A percentile compares a stretch with the other conserved stretches of the same genome.
These are phyloP conservation scores for Calyptommatus sinebrachiatus DNA, from an alignment of 2,113 vertebrate genomes.

Conservation along the genomic window DNA sequence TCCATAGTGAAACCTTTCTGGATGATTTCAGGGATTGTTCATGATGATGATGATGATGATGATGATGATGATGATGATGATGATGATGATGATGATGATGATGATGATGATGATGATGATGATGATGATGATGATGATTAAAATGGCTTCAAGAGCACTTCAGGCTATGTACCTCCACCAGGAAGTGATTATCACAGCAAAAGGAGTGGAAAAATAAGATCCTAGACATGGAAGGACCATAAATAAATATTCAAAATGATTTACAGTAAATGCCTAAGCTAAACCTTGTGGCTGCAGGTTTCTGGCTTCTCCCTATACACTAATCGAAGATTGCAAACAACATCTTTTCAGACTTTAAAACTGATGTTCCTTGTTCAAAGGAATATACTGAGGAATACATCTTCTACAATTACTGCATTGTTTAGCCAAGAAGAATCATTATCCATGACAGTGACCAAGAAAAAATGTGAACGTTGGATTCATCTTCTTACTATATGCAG, in stretches of 20 bases:
- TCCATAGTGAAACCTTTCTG: too few species aligned
- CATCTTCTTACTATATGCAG: too few species aligned
- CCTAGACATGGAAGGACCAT: background rate
- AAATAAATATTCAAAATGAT: background rate
- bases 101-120: too few species aligned
- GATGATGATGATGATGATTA: too few species aligned
- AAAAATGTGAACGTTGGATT: background rate
- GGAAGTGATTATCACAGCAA: too few species aligned
- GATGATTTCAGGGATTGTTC: too few species aligned
- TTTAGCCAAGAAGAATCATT: background rate
- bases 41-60: too few species aligned
- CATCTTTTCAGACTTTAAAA: background rate
- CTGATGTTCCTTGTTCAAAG: constrained; percentile 1
- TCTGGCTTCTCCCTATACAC: constrained; percentile 42
- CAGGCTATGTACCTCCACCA: too few species aligned
- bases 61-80: too few species aligned
- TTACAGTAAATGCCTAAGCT: background rate
- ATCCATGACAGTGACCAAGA: background rate
- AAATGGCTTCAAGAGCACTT: too few species aligned
- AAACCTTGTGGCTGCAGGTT: background rate
- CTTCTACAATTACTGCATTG: background rate
- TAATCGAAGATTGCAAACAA: constrained; percentile 26
- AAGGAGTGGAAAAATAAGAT: background rate
- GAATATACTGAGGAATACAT: background rate
- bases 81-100: too few species aligned